Evolutionary conservation across 2,797 vertebrate genomes (phyloP).

Genomic region (Agapornis canus): DNA sequence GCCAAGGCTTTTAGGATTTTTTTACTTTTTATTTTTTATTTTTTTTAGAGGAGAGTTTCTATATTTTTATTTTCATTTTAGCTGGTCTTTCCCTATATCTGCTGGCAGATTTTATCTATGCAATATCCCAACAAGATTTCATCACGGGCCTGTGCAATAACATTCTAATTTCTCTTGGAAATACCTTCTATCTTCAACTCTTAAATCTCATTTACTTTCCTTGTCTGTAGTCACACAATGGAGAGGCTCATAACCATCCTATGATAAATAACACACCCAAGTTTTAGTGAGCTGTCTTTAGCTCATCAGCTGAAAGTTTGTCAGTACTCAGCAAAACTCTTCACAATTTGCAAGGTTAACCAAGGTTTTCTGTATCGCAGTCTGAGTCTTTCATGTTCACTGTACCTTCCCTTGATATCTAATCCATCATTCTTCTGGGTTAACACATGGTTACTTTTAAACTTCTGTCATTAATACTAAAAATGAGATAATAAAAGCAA

Average conservation of each 20-base stretch:
- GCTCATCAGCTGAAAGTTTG: not conserved
- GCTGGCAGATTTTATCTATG: not conserved
- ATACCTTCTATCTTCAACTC: not conserved
- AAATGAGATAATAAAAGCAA: not conserved
- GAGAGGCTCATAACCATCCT: not conserved
- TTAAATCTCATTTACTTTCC: not conserved
- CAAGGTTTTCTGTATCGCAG: not conserved
- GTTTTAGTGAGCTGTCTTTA: not conserved
- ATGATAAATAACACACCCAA: not conserved
- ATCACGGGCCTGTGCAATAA: not conserved
- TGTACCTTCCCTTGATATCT: not conserved
- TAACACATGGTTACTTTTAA: not conserved
- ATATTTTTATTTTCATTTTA: not conserved
- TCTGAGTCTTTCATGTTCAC: not conserved
- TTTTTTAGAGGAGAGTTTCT: not conserved
- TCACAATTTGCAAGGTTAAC: not conserved
- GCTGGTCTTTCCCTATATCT: not conserved
- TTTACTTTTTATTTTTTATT: not conserved
- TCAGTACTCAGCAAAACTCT: not conserved
- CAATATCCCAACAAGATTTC: not conserved
- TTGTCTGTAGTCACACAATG: not conserved
- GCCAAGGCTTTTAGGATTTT: not conserved
- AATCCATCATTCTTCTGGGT: not conserved
- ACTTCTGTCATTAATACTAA: not conserved
- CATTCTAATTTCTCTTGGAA: not conserved